Evolutionary conservation across 2,888 invertebrate species (phyloP).

Genomic region (Himalopsyche kuldschensis): DNA sequence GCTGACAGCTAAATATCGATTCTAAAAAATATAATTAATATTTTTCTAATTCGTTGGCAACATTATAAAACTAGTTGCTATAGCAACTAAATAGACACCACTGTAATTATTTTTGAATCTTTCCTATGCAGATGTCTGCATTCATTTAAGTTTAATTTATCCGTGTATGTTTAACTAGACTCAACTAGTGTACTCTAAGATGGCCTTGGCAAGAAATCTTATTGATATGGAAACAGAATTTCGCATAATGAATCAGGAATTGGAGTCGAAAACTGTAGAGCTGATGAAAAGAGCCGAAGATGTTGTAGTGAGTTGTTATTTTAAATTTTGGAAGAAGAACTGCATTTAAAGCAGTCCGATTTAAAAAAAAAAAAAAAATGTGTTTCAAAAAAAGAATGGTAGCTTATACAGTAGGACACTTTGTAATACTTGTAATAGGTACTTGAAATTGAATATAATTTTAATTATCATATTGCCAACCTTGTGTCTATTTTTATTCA

Average conservation of each 20-base stretch:
- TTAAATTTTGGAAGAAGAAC: background rate
- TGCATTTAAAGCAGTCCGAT: background rate
- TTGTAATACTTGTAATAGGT: too few species aligned
- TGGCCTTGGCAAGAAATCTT: slow-evolving; percentile 26
- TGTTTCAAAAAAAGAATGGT: too few species aligned
- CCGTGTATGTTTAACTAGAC: background rate
- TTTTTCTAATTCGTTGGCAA: background rate
- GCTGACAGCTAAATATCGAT: too few species aligned
- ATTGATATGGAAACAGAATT: slow-evolving; percentile 32
- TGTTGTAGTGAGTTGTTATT: slow-evolving; percentile 19
- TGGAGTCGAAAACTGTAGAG: slow-evolving; percentile 32
- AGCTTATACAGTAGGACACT: too few species aligned
- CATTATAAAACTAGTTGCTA: background rate
- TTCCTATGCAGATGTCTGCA: background rate
- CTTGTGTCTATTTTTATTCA: too few species aligned
- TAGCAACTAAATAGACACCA: background rate
- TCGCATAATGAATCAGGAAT: slow-evolving; percentile 27
- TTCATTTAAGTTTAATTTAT: background rate
- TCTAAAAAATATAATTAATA: too few species aligned
- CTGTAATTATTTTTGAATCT: background rate
- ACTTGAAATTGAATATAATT: too few species aligned
- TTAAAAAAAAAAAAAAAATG: too few species aligned
- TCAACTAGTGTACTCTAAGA: background rate
- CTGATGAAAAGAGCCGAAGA: slow-evolving; percentile 35
- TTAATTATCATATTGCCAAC: too few species aligned